Percentiles rank a stretch among this genome's conserved stretches.
Conservation (phyloP, 2,113 vertebrate species). For the Galbula dea region DNA sequence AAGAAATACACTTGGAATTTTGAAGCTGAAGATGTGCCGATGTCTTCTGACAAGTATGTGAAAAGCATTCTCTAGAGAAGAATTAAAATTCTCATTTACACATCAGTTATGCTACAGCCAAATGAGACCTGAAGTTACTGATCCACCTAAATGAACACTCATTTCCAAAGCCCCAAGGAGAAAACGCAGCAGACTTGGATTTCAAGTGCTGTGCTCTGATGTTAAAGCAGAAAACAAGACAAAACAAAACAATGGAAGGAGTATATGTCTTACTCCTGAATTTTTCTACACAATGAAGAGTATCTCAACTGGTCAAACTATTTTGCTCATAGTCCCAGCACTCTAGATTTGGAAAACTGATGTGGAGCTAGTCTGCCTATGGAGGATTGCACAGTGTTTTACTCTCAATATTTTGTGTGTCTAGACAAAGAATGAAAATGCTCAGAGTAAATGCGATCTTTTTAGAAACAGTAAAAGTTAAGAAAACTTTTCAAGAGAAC, state of each 20-base stretch:
- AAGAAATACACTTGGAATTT: not conserved
- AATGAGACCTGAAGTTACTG: not conserved
- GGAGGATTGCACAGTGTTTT: not conserved
- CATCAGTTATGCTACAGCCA: not conserved
- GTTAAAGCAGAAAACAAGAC: not conserved
- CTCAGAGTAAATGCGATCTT: not conserved
- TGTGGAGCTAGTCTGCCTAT: not conserved
- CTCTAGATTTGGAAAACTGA: not conserved
- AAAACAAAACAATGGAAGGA: not conserved
- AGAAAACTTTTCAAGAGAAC: not conserved
- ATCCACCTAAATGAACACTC: not conserved
- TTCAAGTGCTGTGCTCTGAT: not conserved
- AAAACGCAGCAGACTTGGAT: not conserved
- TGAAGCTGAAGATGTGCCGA: not conserved
- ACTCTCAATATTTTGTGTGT: not conserved
- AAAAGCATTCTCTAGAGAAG: not conserved
- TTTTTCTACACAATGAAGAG: not conserved
- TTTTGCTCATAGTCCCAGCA: not conserved
- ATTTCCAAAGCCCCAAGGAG: not conserved
- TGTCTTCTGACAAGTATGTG: not conserved
- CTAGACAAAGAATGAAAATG: not conserved
- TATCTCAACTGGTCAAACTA: not conserved
- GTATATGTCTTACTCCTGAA: not conserved
- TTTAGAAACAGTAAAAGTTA: not conserved
- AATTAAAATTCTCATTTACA: not conserved